Evolutionary conservation across 2,888 invertebrate species (phyloP).

Genomic region (Dolichomitus sp.): DNA sequence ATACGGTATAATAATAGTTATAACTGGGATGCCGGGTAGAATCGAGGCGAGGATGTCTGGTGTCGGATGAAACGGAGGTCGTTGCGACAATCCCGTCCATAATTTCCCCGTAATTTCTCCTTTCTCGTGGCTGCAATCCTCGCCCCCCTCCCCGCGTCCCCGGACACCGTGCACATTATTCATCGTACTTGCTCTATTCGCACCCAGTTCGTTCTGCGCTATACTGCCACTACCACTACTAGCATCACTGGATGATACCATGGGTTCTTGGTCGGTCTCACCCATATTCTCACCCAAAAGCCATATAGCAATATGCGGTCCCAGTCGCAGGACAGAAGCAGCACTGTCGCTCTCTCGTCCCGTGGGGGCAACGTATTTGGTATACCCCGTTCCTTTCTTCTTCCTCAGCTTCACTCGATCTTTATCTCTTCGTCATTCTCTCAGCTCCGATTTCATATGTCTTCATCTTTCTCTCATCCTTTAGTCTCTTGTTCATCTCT

Average conservation of each 20-base stretch:
- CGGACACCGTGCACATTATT: slow-evolving; percentile 54
- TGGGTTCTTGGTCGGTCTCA: slow-evolving; percentile 2
- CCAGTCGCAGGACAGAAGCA: slow-evolving; percentile 11
- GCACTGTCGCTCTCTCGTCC: slow-evolving; percentile 47
- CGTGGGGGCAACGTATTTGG: slow-evolving; percentile 9
- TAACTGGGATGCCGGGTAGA: slow-evolving; percentile 34
- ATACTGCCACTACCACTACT: slow-evolving; percentile 13
- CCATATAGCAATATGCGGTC: neutral
- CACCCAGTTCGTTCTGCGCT: slow-evolving; percentile 49
- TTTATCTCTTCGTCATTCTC: slow-evolving; percentile 46
- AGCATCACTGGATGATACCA: neutral
- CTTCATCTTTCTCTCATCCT: slow-evolving; percentile 52
- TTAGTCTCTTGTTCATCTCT: slow-evolving; percentile 34
- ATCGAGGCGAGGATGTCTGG: slow-evolving; percentile 48
- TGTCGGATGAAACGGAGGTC: slow-evolving; percentile 59
- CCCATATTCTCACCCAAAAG: slow-evolving; percentile 29
- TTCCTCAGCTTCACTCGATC: slow-evolving; percentile 36
- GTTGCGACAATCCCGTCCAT: slow-evolving; percentile 67
- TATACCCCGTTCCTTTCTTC: slow-evolving; percentile 27
- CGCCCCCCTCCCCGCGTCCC: slow-evolving; percentile 4
- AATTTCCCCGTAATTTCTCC: slow-evolving; percentile 68
- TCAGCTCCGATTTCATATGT: slow-evolving; percentile 41
- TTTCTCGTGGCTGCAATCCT: slow-evolving; percentile 38
- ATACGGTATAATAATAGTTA: slow-evolving; percentile 48
- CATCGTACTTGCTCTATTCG: slow-evolving; percentile 66